Percentiles rank a stretch among this genome's conserved stretches.
Conservation (phyloP, 2,797 vertebrate genomes). For the Pogoniulus pusillus region DNA sequence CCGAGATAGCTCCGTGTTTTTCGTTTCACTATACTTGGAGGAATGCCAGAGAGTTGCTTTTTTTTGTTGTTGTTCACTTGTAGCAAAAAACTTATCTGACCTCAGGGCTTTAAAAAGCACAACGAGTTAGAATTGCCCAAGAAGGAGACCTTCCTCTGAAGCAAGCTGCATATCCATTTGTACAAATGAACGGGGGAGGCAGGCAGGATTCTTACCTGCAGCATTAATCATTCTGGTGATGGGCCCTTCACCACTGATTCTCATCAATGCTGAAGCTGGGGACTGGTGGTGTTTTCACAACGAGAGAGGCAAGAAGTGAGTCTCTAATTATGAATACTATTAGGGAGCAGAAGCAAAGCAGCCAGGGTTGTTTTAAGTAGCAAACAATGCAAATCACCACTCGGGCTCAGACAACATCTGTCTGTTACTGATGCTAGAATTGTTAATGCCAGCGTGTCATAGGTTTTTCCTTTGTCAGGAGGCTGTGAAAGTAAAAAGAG, state of each 20-base stretch:
- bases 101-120: constrained; percentile 33
- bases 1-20: not conserved
- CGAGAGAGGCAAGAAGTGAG: not conserved
- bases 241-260: not conserved
- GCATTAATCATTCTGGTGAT: constrained; percentile 2
- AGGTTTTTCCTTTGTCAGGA: constrained; percentile 1
- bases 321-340: constrained; percentile 28
- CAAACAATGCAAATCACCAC: constrained; percentile 5
- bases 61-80: constrained; percentile 12
- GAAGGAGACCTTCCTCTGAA: not conserved
- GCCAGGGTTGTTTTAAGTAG: constrained; percentile 1
- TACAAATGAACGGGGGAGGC: not conserved
- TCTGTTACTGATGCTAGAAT: constrained; percentile 12
- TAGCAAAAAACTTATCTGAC: constrained; percentile 17
- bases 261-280: not conserved
- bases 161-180: not conserved
- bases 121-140: constrained; percentile 9
- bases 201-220: constrained; percentile 8
- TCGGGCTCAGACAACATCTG: not conserved
- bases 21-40: constrained; percentile 29
- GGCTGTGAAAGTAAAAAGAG: not conserved
- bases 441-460: not conserved
- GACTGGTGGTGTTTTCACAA: not conserved
- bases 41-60: constrained; percentile 5
- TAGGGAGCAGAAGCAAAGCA: constrained; percentile 10